Evolutionary conservation across 2,797 vertebrate genomes (phyloP).

Genomic region (Phrynocephalus forsythii): DNA sequence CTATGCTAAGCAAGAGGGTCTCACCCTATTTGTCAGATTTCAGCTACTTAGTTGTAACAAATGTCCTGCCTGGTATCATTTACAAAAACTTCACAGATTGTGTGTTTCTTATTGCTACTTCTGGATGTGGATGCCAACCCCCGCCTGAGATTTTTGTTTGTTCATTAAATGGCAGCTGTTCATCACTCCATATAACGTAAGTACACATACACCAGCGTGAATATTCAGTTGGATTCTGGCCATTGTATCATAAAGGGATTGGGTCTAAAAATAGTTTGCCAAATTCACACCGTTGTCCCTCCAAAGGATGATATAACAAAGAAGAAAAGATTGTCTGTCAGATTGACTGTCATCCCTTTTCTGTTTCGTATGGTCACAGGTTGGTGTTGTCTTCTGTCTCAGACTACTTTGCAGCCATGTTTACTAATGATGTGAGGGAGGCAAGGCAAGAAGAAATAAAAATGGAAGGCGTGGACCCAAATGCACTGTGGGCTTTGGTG

Average conservation of each 20-base stretch:
- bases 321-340: constrained; percentile 56
- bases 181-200: too few relatives aligned
- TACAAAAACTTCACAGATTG: too few relatives aligned
- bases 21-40: too few relatives aligned
- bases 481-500: constrained; percentile 94
- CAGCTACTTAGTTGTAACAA: too few relatives aligned
- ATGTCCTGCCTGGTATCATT: too few relatives aligned
- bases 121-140: too few relatives aligned
- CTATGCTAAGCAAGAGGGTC: too few relatives aligned
- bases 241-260: constrained; percentile 17
- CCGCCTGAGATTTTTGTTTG: background rate
- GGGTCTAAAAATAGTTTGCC: constrained; percentile 50
- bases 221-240: background rate
- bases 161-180: background rate
- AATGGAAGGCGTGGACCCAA: constrained; percentile 96
- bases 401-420: constrained; percentile 99
- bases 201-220: background rate
- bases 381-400: constrained; percentile 97
- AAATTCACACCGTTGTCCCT: constrained; percentile 12
- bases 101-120: too few relatives aligned
- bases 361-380: constrained; percentile 71
- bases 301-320: constrained; percentile 57
- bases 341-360: constrained; percentile 32
- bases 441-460: constrained; percentile 98
- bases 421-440: constrained; percentile 95